Percentiles rank a stretch among this genome's conserved stretches.
Evolutionary conservation across 2,113 vertebrate genomes (phyloP).

Genomic region (Polyodon spathula): DNA sequence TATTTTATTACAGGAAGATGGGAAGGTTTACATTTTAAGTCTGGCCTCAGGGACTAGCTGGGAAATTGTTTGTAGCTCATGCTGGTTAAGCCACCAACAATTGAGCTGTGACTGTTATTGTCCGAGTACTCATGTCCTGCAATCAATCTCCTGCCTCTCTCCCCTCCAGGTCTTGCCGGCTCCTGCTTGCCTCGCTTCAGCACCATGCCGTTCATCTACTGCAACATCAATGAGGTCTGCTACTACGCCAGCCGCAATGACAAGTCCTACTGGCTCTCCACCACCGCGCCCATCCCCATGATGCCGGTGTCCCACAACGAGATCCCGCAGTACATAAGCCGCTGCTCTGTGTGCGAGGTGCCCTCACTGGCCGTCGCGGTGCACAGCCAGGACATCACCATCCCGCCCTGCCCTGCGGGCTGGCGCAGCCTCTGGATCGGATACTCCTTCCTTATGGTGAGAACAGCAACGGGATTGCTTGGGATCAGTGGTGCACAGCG

Average conservation of each 20-base stretch:
- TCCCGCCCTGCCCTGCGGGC: constrained; percentile 77
- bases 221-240: constrained; percentile 81
- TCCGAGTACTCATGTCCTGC: background rate
- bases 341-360: constrained; percentile 86
- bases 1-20: no score
- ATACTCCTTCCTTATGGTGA: constrained; percentile 95
- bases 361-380: constrained; percentile 82
- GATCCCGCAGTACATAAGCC: constrained; percentile 83
- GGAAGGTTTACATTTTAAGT: no score
- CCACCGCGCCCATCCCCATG: constrained; percentile 87
- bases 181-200: constrained; percentile 87
- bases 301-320: constrained; percentile 72
- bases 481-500: background rate
- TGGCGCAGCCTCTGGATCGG: constrained; percentile 97
- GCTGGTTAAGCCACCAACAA: background rate
- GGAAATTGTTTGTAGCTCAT: background rate
- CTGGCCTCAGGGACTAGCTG: no score
- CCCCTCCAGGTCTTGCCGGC: constrained; percentile 74
- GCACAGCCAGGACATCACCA: constrained; percentile 84
- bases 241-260: constrained; percentile 87
- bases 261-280: constrained; percentile 97
- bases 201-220: constrained; percentile 95
- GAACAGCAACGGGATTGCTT: constrained; percentile 1
- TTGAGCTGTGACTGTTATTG: background rate
- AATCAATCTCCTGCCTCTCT: background rate